Conservation (phyloP, 2,797 vertebrate genomes). For the Nannoperca obscura region DNA sequence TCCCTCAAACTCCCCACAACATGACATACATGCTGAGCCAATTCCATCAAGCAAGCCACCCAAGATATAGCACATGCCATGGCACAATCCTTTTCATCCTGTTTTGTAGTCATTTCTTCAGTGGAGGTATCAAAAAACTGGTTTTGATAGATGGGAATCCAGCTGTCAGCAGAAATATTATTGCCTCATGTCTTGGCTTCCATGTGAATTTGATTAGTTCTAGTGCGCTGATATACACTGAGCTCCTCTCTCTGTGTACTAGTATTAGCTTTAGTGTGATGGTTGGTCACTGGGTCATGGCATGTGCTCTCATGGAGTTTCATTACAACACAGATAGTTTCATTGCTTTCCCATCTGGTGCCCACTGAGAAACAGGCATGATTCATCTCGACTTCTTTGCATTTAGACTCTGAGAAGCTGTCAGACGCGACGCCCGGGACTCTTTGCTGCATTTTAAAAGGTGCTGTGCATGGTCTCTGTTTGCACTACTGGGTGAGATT, state of each 20-base stretch:
- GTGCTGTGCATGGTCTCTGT: background rate
- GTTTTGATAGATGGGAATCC: slow-evolving; percentile 67
- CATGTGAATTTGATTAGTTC: slow-evolving; percentile 69
- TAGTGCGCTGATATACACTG: slow-evolving; percentile 60
- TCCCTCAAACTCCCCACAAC: slow-evolving; percentile 76
- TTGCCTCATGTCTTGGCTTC: slow-evolving; percentile 59
- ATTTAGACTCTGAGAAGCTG: slow-evolving; percentile 29
- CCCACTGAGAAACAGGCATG: slow-evolving; percentile 6
- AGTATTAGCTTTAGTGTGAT: slow-evolving; percentile 46
- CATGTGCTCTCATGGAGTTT: slow-evolving; percentile 46
- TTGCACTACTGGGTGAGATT: slow-evolving; percentile 29
- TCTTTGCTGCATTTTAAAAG: slow-evolving; percentile 32
- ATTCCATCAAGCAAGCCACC: slow-evolving; percentile 80
- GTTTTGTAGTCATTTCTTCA: slow-evolving; percentile 71
- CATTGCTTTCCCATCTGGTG: slow-evolving; percentile 12
- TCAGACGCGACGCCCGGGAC: slow-evolving; percentile 8
- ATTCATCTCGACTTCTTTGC: slow-evolving; percentile 36
- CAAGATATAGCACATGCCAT: slow-evolving; percentile 74
- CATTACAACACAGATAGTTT: slow-evolving; percentile 51
- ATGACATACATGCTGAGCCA: slow-evolving; percentile 77
- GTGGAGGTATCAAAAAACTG: slow-evolving; percentile 54
- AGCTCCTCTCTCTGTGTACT: slow-evolving; percentile 38
- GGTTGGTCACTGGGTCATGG: slow-evolving; percentile 48
- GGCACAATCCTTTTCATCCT: slow-evolving; percentile 73
- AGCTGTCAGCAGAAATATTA: slow-evolving; percentile 71